Percentiles rank a stretch among this genome's conserved stretches.
Evolutionary conservation across 2,888 invertebrate genomes (phyloP).

Genomic region (Gastracanthus pulcherrimus): DNA sequence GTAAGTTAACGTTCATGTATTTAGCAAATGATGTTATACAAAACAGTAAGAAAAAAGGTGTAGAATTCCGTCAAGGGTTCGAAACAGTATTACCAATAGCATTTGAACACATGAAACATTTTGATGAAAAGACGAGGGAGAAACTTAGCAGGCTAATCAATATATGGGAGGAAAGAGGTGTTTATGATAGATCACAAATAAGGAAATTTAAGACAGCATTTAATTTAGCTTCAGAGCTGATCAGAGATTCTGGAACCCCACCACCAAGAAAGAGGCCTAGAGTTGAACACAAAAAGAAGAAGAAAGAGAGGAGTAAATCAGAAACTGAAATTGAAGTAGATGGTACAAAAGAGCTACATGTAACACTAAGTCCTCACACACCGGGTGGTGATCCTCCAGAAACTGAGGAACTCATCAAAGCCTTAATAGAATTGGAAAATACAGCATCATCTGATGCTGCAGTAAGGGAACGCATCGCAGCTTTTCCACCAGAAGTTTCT

Average conservation of each 20-base stretch:
- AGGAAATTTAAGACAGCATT: constrained; percentile 86
- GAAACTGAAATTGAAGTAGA: constrained; percentile 82
- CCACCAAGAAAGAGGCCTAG: constrained; percentile 79
- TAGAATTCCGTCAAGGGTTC: constrained; percentile 95
- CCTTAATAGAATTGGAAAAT: constrained; percentile 88
- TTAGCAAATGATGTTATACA: constrained; percentile 99
- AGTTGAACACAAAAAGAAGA: constrained; percentile 73
- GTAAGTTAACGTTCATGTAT: constrained; percentile 97
- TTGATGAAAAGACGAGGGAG: constrained; percentile 89
- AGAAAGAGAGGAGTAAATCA: constrained; percentile 79
- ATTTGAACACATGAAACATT: constrained; percentile 89
- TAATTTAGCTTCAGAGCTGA: constrained; percentile 66
- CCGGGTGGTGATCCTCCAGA: constrained; percentile 93
- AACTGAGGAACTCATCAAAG: constrained; percentile 94
- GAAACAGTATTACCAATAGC: constrained; percentile 88
- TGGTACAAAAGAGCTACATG: constrained; percentile 87
- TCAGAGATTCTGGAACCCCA: constrained; percentile 70
- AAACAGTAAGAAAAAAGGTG: constrained; percentile 98
- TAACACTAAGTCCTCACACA: constrained; percentile 88
- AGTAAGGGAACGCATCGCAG: constrained; percentile 94
- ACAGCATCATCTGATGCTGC: constrained; percentile 97
- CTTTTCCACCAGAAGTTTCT: constrained; percentile 95
- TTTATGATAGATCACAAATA: constrained; percentile 90
- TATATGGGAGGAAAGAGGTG: constrained; percentile 96
- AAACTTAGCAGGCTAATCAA: constrained; percentile 89